A percentile compares a stretch with the other conserved stretches of the same genome.
Conservation (phyloP, 2,113 vertebrate species). For the Syrrhaptes paradoxus region DNA sequence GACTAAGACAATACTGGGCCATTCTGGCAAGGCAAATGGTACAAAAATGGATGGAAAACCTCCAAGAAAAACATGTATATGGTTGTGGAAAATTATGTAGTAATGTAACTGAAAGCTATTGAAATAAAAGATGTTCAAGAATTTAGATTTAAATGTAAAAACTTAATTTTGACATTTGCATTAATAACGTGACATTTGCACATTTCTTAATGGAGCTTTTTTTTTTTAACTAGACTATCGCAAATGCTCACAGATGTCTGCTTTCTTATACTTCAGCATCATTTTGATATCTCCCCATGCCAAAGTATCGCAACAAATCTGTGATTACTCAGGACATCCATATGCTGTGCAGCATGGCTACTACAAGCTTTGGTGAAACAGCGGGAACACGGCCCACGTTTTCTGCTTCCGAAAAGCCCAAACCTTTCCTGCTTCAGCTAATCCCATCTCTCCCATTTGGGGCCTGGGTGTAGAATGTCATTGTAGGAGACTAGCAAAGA, state of each 20-base stretch:
- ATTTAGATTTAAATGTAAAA: not conserved
- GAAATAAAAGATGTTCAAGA: not conserved
- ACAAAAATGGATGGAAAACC: not conserved
- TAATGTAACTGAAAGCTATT: not conserved
- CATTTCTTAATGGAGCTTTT: not conserved
- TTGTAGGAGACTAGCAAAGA: fast-evolving
- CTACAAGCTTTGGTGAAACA: not conserved
- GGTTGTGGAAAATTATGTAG: not conserved
- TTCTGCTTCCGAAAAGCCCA: not conserved
- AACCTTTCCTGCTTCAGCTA: not conserved
- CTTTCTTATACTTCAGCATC: not conserved
- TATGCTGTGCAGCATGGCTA: not conserved
- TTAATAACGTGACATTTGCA: not conserved
- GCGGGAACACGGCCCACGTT: not conserved
- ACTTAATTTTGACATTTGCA: not conserved
- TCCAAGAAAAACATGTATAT: not conserved
- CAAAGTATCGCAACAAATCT: slow-evolving; percentile 12
- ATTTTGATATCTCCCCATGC: not conserved
- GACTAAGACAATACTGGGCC: not conserved
- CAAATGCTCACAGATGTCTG: slow-evolving; percentile 14
- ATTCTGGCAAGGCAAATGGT: not conserved
- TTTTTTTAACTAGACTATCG: not conserved
- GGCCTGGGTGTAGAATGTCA: fast-evolving
- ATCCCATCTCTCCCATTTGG: fast-evolving
- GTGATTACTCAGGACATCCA: slow-evolving; percentile 15